Base-by-base conservation (phyloP, 2,797 vertebrate species). In the Siniperca scherzeri region DNA sequence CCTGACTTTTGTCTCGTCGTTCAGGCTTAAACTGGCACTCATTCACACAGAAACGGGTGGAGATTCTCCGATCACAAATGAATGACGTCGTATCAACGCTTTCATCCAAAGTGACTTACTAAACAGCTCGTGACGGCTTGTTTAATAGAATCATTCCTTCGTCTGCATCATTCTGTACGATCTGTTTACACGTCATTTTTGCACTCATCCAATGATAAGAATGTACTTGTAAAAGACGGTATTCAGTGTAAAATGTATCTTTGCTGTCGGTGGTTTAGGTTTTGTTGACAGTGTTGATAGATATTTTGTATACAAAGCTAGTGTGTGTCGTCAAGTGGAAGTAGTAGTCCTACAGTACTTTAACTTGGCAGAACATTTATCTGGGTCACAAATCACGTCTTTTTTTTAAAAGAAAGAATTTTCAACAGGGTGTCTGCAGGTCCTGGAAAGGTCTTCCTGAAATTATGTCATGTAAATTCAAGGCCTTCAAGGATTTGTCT, bases 291-390 rank as follows among this genome's bases (percentile, higher is more conserved):
- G 84, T 92, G 87, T 87, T 81, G 11, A 78, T 92, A 77, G 83
- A 85, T 92, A 90, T 91, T 93, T 94, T 92, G 70, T 91, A 90
- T 85, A 88, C 81, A 57, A 78, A 90, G 60, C 25, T 89, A 70
- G 71, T 81, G 30, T 55, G 71, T 84, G 84, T 92, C n/a, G 78
- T 87, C 33, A 59, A 50, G 88, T 91, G 81, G 85, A 88, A 79
- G 87, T 87, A 80, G 82, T 87, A 74, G 83, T 88, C 66, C 74
- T 17, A 48, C 50, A 46, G 76, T 66, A 77, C 62, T 73, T 69
- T 30, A 50, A 78, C 59, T 65, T 30, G 40, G 69, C 77, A 67
- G 25, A 78, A 78, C 64, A 42, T 52, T 61, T 56, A 48, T 50
- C 56, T 50, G 46, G 40, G 11, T 60, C 56, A 21, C 65, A 22